Percentiles rank a stretch among this genome's conserved stretches.
Conservation (phyloP, 2,888 invertebrate genomes). For the Panzeria rudis region DNA sequence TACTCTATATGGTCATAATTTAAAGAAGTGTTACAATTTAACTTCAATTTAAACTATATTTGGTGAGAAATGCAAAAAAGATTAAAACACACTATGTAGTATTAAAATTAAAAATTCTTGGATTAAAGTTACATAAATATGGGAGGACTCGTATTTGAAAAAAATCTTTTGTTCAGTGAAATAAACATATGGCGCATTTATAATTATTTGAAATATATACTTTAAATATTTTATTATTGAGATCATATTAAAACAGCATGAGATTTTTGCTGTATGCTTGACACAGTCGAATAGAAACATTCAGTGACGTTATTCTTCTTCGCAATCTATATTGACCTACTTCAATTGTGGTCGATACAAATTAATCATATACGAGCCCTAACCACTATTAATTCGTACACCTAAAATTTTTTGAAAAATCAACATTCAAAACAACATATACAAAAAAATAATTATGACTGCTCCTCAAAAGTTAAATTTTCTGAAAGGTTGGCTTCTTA, state of each 20-base stretch:
- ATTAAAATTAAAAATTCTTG: background rate
- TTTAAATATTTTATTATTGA: background rate
- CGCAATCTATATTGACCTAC: too few relatives aligned
- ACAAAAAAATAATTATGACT: too few relatives aligned
- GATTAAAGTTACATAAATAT: background rate
- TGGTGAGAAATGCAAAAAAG: slow-evolving; percentile 22
- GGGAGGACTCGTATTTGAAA: background rate
- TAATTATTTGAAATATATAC: background rate
- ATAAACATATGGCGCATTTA: slow-evolving; percentile 34
- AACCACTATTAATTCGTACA: too few relatives aligned
- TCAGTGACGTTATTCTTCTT: too few relatives aligned
- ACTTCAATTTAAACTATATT: slow-evolving; percentile 62
- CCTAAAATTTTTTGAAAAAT: too few relatives aligned
- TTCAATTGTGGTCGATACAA: too few relatives aligned
- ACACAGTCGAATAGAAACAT: background rate
- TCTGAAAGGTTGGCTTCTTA: too few relatives aligned
- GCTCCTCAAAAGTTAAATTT: too few relatives aligned
- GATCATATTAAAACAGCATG: slow-evolving; percentile 27
- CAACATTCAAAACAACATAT: too few relatives aligned
- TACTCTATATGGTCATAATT: slow-evolving; percentile 59
- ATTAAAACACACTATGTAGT: background rate
- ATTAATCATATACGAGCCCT: too few relatives aligned
- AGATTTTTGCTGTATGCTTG: background rate
- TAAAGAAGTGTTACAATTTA: slow-evolving; percentile 71
- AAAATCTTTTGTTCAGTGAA: background rate